Evolutionary conservation across 1,140 invertebrate genomes (phyloP).

Genomic region (Atta cephalotes): DNA sequence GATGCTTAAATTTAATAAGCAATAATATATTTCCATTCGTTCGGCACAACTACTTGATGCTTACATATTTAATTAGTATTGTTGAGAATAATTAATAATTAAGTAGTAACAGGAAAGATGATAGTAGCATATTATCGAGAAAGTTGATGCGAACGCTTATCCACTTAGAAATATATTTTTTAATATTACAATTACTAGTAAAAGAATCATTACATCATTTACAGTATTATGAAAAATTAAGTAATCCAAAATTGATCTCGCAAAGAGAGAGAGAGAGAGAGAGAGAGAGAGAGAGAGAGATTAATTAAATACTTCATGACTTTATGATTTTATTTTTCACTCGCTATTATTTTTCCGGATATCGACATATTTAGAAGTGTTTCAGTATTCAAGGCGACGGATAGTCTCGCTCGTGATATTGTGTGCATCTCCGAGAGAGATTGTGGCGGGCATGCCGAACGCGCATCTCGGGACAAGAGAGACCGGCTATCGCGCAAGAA

Average conservation of each 20-base stretch:
- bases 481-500: conserved; percentile 49
- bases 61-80: neutral
- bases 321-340: neutral
- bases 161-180: conserved; percentile 12
- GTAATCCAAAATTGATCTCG: neutral
- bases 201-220: neutral
- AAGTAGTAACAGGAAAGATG: neutral
- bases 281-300: too few species aligned
- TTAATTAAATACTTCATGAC: neutral
- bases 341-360: neutral
- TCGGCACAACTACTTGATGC: neutral
- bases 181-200: neutral
- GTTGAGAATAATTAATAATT: conserved; percentile 10
- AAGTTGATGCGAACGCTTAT: conserved; percentile 8
- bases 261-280: neutral
- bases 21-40: conserved; percentile 21
- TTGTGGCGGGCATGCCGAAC: neutral
- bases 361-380: neutral
- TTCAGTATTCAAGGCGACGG: neutral
- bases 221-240: neutral
- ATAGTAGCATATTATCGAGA: neutral
- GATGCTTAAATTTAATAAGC: conserved; percentile 37
- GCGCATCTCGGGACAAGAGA: conserved; percentile 10
- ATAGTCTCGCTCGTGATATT: neutral
- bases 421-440: conserved; percentile 13